Conservation (phyloP, 2,888 invertebrate species). For the Schizaphis graminum region DNA sequence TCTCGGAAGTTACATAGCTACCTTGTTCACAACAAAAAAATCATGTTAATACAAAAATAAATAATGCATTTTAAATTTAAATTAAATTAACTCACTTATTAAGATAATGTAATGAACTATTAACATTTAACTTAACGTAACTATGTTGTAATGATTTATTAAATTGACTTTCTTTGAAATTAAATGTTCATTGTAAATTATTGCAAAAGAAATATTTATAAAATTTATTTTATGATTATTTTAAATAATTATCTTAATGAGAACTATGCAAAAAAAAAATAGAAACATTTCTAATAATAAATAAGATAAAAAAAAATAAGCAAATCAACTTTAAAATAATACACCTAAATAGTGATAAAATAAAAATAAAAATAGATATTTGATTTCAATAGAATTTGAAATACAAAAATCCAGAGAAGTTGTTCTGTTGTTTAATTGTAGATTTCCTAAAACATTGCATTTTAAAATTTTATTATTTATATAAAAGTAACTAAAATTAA, state of each 20-base stretch:
- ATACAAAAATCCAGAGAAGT: neutral
- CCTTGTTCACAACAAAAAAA: neutral
- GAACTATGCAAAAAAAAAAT: neutral
- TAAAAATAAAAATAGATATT: neutral
- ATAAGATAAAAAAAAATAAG: neutral
- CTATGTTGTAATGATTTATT: neutral
- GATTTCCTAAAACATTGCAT: neutral
- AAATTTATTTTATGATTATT: neutral
- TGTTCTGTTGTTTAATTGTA: neutral
- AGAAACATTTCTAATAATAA: neutral
- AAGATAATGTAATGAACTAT: neutral
- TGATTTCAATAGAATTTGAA: neutral
- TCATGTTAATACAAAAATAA: neutral
- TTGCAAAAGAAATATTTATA: neutral
- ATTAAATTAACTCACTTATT: neutral
- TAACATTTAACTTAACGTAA: neutral
- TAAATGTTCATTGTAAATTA: neutral
- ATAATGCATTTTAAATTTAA: neutral
- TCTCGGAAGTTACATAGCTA: neutral
- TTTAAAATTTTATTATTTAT: too few relatives aligned
- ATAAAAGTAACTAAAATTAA: too few relatives aligned
- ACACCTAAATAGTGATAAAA: neutral
- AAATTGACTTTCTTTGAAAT: constrained; percentile 4
- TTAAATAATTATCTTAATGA: neutral
- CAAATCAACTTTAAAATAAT: neutral